Evolutionary conservation across 1,140 invertebrate genomes (phyloP).

Genomic region (Drosophila takahashii): DNA sequence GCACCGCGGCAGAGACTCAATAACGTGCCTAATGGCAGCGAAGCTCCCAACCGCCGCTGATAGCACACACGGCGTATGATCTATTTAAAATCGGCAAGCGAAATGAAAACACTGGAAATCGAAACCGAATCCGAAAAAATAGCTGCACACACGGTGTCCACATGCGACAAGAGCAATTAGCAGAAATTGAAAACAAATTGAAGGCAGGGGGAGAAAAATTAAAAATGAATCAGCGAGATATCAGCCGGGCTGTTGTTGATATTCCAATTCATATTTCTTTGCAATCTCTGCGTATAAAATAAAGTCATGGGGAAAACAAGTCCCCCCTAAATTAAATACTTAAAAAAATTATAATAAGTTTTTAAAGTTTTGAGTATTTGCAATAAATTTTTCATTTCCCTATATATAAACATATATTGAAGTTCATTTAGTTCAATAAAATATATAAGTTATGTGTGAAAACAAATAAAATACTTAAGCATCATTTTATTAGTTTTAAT

Average conservation of each 20-base stretch:
- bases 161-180: conserved; percentile 48
- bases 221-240: conserved; percentile 67
- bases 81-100: conserved; percentile 34
- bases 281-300: not conserved
- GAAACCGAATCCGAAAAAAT: conserved; percentile 49
- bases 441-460: no score
- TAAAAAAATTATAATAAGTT: no score
- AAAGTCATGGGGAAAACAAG: not conserved
- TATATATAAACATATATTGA: no score
- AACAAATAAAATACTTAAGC: no score
- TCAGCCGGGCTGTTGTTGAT: conserved; percentile 35
- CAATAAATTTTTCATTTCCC: no score
- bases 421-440: no score
- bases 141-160: conserved; percentile 28
- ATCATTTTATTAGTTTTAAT: no score
- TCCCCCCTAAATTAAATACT: no score
- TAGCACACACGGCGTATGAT: conserved; percentile 50
- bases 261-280: not conserved
- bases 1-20: conserved; percentile 51
- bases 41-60: conserved; percentile 41
- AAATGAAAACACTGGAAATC: conserved; percentile 33
- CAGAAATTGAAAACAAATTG: conserved; percentile 7
- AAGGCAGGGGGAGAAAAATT: conserved; percentile 24
- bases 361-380: no score
- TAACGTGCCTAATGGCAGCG: conserved; percentile 70